These are phyloP conservation scores for Spodoptera littoralis DNA, from an alignment of 2,888 invertebrate species.

Conservation along the genomic window DNA sequence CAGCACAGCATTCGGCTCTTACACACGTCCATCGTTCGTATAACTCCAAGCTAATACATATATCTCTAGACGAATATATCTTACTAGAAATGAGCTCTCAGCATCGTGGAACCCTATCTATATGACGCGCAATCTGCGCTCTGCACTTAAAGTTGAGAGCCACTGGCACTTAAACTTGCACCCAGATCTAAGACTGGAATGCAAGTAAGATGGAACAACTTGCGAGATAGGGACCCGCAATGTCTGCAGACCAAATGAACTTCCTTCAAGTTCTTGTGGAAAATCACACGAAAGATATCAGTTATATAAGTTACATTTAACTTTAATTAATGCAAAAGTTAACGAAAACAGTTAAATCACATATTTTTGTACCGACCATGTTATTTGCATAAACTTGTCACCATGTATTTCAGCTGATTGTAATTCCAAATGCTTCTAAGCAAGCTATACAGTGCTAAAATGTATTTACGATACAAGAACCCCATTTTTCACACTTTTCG, in stretches of 20 bases:
- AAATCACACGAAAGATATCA: too few species aligned
- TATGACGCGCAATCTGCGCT: conserved; percentile 36
- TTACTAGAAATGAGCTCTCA: conserved; percentile 20
- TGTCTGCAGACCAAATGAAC: conserved; percentile 8
- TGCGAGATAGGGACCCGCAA: conserved; percentile 19
- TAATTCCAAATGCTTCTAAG: too few species aligned
- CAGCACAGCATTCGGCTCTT: not conserved
- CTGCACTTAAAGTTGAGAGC: conserved; percentile 38
- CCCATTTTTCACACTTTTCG: too few species aligned
- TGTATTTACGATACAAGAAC: not conserved
- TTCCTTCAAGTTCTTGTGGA: too few species aligned
- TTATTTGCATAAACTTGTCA: too few species aligned
- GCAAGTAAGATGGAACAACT: conserved; percentile 29
- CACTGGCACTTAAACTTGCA: conserved; percentile 28
- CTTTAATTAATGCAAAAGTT: too few species aligned
- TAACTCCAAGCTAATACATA: conserved; percentile 1
- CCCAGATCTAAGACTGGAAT: conserved; percentile 26
- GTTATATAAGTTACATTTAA: too few species aligned
- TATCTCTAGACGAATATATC: not conserved
- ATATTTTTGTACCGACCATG: too few species aligned
- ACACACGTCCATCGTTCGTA: not conserved
- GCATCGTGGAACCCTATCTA: conserved; percentile 20
- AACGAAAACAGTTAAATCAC: too few species aligned
- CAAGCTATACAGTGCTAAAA: not conserved
- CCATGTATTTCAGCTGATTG: too few species aligned